Evolutionary conservation across 2,113 vertebrate genomes (phyloP).

Genomic region (Semicossyphus pulcher): DNA sequence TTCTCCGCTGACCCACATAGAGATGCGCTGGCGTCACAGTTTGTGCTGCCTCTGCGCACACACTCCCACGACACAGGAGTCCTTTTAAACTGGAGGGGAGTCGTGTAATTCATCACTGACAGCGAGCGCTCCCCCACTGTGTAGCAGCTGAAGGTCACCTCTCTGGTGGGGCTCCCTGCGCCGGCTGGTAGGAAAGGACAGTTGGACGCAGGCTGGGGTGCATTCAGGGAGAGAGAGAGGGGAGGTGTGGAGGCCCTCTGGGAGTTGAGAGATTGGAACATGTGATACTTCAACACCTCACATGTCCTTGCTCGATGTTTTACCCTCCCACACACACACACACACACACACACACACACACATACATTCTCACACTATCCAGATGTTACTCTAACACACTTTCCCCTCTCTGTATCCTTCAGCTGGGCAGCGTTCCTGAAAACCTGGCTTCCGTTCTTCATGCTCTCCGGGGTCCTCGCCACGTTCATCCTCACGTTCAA

Average conservation of each 20-base stretch:
- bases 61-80: conserved; percentile 43
- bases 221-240: neutral
- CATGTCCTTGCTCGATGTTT: conserved; percentile 48
- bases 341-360: conserved; percentile 5
- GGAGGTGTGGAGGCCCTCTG: conserved; percentile 1
- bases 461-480: conserved; percentile 88
- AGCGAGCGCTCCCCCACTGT: conserved; percentile 41
- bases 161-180: conserved; percentile 54
- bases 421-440: conserved; percentile 93
- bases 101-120: conserved; percentile 77
- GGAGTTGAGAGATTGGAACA: conserved; percentile 15
- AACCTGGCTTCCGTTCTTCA: conserved; percentile 96
- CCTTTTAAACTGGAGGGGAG: conserved; percentile 60
- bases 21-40: conserved; percentile 37
- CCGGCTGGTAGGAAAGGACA: conserved; percentile 44
- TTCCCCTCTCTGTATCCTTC: conserved; percentile 45
- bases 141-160: conserved; percentile 69
- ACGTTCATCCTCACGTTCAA: conserved; percentile 89
- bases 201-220: conserved; percentile 30
- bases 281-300: conserved; percentile 24
- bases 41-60: conserved; percentile 65
- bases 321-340: neutral
- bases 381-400: conserved; percentile 32
- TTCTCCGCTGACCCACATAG: conserved; percentile 67
- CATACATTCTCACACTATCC: neutral